Percentiles rank a stretch among this genome's conserved stretches.
phyloP scores from a whole-genome alignment of 2,888 invertebrate species.

The Oligia fasciuncula region DNA sequence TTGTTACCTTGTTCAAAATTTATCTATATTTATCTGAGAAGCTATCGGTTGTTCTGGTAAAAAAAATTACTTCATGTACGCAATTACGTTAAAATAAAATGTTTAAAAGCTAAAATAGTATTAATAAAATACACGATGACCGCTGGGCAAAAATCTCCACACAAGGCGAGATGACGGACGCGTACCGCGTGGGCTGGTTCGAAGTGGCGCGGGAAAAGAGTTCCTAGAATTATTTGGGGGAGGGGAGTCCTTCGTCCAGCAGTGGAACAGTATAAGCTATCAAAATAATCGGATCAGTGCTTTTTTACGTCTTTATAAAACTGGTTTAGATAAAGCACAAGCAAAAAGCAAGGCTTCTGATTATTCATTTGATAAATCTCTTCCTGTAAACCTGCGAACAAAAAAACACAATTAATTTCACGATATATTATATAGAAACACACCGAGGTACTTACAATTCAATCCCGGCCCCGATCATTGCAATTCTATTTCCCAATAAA shows the following conservation, averaged over 20 bases:
- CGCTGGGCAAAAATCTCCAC: too few relatives aligned
- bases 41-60: not conserved
- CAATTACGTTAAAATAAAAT: too few relatives aligned
- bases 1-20: not conserved
- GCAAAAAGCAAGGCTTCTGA: not conserved
- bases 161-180: too few relatives aligned
- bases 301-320: not conserved
- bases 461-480: conserved; percentile 33
- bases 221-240: too few relatives aligned
- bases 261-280: too few relatives aligned
- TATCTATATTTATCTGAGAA: not conserved
- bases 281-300: not conserved
- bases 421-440: not conserved
- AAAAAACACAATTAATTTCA: not conserved
- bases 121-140: too few relatives aligned
- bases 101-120: too few relatives aligned
- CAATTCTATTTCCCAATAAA: conserved; percentile 52
- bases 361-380: not conserved
- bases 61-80: not conserved
- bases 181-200: too few relatives aligned
- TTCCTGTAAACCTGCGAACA: not conserved
- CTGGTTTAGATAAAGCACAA: too few relatives aligned
- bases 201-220: too few relatives aligned
- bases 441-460: conserved; percentile 8
- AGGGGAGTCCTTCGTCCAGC: too few relatives aligned